A percentile compares a stretch with the other conserved stretches of the same genome.
phyloP scores from a whole-genome alignment of 2,888 invertebrate species.

The Dichetophora obliterata region DNA sequence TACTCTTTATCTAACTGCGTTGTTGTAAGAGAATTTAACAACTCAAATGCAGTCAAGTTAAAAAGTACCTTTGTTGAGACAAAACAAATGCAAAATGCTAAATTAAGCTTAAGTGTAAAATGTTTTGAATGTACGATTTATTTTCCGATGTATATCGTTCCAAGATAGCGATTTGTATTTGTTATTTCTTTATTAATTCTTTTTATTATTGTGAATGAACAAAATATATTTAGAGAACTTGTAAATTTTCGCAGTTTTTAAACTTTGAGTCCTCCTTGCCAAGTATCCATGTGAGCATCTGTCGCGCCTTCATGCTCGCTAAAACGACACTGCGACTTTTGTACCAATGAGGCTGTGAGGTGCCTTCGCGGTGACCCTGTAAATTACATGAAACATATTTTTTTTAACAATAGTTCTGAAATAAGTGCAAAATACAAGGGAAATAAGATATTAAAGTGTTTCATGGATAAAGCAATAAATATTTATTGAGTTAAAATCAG shows the following conservation, averaged over 20 bases:
- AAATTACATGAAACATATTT: conserved; percentile 34
- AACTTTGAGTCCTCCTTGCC: conserved; percentile 92
- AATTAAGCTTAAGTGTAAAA: no score
- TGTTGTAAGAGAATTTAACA: no score
- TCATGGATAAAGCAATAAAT: not conserved
- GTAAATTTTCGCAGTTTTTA: conserved; percentile 91
- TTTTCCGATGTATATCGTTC: no score
- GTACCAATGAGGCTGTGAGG: conserved; percentile 82
- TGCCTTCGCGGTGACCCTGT: conserved; percentile 69
- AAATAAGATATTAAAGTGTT: not conserved
- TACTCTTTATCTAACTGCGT: no score
- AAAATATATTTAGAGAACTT: conserved; percentile 78
- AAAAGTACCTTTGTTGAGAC: no score
- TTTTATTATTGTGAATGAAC: not conserved
- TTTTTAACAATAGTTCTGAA: not conserved
- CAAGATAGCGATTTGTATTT: no score
- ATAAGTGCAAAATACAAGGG: not conserved
- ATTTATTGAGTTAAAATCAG: not conserved
- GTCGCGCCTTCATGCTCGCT: conserved; percentile 90
- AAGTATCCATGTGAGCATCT: conserved; percentile 92
- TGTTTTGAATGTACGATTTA: no score
- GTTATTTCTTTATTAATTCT: not conserved
- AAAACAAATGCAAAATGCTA: no score
- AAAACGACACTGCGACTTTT: conserved; percentile 86
- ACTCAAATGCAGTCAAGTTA: no score